phyloP scores from a whole-genome alignment of 2,888 invertebrate species.

The Mythimna vitellina region DNA sequence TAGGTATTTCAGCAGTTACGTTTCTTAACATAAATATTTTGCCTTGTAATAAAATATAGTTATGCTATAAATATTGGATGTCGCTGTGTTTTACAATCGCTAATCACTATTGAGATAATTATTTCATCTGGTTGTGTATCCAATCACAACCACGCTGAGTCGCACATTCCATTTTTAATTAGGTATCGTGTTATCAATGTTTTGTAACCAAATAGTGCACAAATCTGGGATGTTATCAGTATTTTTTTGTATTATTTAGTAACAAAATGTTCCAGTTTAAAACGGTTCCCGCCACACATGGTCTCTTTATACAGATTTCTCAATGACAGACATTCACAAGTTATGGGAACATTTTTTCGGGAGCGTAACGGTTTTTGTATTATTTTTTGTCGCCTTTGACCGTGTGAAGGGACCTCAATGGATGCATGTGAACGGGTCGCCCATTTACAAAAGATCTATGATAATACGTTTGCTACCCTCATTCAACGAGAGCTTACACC shows the following conservation, averaged over 20 bases:
- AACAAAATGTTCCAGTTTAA: conserved; percentile 44
- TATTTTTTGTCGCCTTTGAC: conserved; percentile 89
- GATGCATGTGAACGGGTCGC: conserved; percentile 82
- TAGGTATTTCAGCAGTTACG: conserved; percentile 34
- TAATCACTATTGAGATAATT: conserved; percentile 9
- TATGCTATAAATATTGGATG: background rate
- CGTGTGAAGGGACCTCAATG: conserved; percentile 90
- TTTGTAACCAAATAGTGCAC: conserved; percentile 23
- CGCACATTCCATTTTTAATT: background rate
- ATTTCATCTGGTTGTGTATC: background rate
- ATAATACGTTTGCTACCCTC: conserved; percentile 63
- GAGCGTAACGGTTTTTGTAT: conserved; percentile 90
- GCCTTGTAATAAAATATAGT: background rate
- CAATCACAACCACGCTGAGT: background rate
- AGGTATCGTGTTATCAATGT: conserved; percentile 7
- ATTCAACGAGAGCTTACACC: conserved; percentile 35
- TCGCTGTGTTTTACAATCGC: background rate
- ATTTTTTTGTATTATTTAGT: conserved; percentile 32
- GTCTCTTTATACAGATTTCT: conserved; percentile 76
- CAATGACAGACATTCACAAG: conserved; percentile 88
- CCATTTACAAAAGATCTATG: conserved; percentile 75
- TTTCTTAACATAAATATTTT: conserved; percentile 34
- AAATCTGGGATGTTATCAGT: conserved; percentile 22
- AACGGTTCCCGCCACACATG: conserved; percentile 63
- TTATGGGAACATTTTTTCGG: conserved; percentile 88